Evolutionary conservation across 2,888 invertebrate species (phyloP).

Genomic region (Ichneumoninae sp.): DNA sequence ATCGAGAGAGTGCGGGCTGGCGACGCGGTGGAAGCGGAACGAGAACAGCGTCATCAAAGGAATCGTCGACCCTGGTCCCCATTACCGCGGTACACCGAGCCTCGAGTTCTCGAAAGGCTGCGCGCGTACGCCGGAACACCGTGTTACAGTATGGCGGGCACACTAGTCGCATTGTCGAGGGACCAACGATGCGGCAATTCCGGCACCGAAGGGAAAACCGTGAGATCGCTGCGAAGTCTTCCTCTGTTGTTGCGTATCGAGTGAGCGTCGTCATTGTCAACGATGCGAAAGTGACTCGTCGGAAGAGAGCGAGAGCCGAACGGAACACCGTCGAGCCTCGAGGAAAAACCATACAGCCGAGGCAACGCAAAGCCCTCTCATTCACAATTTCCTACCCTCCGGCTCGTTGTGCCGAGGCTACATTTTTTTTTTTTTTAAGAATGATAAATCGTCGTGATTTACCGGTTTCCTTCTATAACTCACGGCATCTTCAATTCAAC

Average conservation of each 20-base stretch:
- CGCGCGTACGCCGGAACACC: conserved; percentile 17
- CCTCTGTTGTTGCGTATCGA: conserved; percentile 62
- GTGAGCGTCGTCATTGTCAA: conserved; percentile 70
- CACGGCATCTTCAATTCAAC: conserved; percentile 19
- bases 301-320: conserved; percentile 47
- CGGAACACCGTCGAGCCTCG: conserved; percentile 24
- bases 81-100: conserved; percentile 51
- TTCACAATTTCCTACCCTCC: conserved; percentile 46
- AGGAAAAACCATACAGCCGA: conserved; percentile 22
- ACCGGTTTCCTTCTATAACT: conserved; percentile 12
- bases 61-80: conserved; percentile 41
- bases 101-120: conserved; percentile 14
- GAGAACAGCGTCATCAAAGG: conserved; percentile 61
- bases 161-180: conserved; percentile 70
- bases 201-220: conserved; percentile 45
- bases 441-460: conserved; percentile 64
- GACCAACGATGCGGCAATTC: conserved; percentile 72
- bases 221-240: conserved; percentile 19
- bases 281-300: conserved; percentile 63
- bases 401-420: conserved; percentile 45
- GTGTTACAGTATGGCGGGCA: conserved; percentile 55
- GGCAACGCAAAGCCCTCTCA: conserved; percentile 60
- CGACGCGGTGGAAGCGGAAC: conserved; percentile 6
- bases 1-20: conserved; percentile 4
- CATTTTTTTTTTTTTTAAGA: conserved; percentile 26